Evolutionary conservation across 2,113 vertebrate species (phyloP), one percentile per base, ranked within the genome.

Genomic region (Struthidea cinerea): DNA sequence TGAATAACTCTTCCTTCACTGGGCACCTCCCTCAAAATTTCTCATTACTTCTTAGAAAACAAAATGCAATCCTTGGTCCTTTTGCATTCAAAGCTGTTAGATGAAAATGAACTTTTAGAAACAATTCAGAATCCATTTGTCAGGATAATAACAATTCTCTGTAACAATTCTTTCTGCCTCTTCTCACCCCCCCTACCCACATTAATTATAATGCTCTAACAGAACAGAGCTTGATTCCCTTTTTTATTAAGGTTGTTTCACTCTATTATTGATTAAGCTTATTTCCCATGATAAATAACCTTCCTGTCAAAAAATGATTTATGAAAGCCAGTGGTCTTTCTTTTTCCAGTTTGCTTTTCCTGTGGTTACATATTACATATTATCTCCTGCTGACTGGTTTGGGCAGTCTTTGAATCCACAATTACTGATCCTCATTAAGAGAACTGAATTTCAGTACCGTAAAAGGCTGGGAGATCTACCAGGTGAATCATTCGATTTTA

Each of bases 271-370:
- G 96, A 96, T 97, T 97, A 97, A 96, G 91, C 95, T 97, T 96
- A 97, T 96, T 97, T 96, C 96, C 96, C 96, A 94, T 92, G 96
- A 96, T 96, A 97, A 97, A 96, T 96, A 96, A 94, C 93, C 73
- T 90, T 96, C 90, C 92, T 96, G 96, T 96, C 96, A 96, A 96
- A 97, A 97, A 93, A 96, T 96, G 94, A 97, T 96, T 96, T 96
- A 97, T 97, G 96, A 97, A 96, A 95, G 88, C 86, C 73, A 87
- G 76, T 90, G 94, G 90, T 96, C 93, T 90, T 70, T 95, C 87
- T 92, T 89, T 87, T 88, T 90, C 92, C 85, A 96, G 96, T 96
- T 96, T 95, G 96, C 88, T 96, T 97, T 97, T 96, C 93, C 83
- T 93, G 83, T 96, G 86, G 88, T 94, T 97, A 87, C 93, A 92